phyloP scores from a whole-genome alignment of 1,140 invertebrate genomes.

The Meloidogyne floridensis region DNA sequence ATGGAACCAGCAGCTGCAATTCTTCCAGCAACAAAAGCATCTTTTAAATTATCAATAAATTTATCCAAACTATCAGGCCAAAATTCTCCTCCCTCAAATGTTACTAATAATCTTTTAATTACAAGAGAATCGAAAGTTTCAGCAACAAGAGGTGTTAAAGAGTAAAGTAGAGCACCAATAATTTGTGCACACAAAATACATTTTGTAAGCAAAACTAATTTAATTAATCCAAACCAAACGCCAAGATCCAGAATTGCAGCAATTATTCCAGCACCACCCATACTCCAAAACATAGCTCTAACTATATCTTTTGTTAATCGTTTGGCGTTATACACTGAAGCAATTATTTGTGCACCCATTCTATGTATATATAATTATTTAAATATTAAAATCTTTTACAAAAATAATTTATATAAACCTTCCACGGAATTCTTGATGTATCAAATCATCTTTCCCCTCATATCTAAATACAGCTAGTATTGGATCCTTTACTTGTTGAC shows the following conservation, averaged over 20 bases:
- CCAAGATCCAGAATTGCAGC: conserved; percentile 1
- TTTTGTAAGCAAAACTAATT: not conserved
- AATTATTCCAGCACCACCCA: conserved; percentile 15
- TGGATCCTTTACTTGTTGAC: not conserved
- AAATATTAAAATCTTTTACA: too few species aligned
- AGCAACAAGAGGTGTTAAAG: conserved; percentile 21
- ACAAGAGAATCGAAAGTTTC: conserved; percentile 30
- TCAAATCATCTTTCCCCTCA: not conserved
- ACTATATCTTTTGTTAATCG: not conserved
- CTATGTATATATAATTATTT: not conserved
- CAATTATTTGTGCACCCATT: conserved; percentile 27
- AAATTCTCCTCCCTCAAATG: not conserved
- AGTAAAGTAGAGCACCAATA: not conserved
- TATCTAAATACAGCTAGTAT: not conserved
- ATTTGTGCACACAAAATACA: not conserved
- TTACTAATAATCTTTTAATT: conserved; percentile 18
- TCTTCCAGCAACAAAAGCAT: not conserved
- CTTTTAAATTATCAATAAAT: conserved; percentile 14
- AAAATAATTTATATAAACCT: not conserved
- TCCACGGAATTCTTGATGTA: not conserved
- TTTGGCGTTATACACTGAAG: conserved; percentile 4
- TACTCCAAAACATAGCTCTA: not conserved
- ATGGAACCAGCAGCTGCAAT: conserved; percentile 17
- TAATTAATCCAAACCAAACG: not conserved
- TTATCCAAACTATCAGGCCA: not conserved